Base-by-base conservation (phyloP, 2,113 vertebrate species). In the Antechinus flavipes region DNA sequence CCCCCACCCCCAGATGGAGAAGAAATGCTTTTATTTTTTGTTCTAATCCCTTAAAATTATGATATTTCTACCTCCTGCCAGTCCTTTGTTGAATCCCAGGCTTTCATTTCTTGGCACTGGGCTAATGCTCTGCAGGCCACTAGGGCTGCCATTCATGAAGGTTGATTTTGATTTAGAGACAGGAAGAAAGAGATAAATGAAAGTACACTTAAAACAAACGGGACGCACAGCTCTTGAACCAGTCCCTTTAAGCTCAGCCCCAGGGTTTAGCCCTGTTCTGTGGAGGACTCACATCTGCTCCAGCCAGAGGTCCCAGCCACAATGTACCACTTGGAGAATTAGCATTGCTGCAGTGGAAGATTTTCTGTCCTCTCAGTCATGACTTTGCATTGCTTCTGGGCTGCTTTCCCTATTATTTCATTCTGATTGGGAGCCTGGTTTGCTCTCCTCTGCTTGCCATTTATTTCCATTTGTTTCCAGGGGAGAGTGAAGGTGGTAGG, bases 401-500 rank as follows among this genome's bases (percentile, higher is more conserved):
- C 97, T 98, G 91, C 0, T 89, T 98, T 98, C 96, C 96, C 97
- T 98, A 96, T 97, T 94, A 96, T 97, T 98, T 98, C 97, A 98
- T 98, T 98, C 97, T 90, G 92, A 97, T 98, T 98, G 97, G 97
- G 97, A 98, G 98, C 97, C 96, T 94, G 76, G 95, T 97, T 97
- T 96, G 84, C 97, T 95, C 55, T 0, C 96, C 97, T 95, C 76
- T 30, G 96, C 96, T 96, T 98, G 96, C 97, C 98, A 98, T 97
- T 98, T 97, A 97, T 98, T 95, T 96, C 76, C 35, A 84, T 84
- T 84, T 84, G 68, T 42, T 84, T 84, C 68, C 68, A 42, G n/a
- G 16, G n/a, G 10, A 4, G 93, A 96, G 96, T 97, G 97, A 96
- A 96, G 97, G 93, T 95, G 92, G 98, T 95, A 76, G 27, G 95